A percentile compares a stretch with the other conserved stretches of the same genome.
Conservation (phyloP, 2,888 invertebrate species). For the Seladonia tumulorum region DNA sequence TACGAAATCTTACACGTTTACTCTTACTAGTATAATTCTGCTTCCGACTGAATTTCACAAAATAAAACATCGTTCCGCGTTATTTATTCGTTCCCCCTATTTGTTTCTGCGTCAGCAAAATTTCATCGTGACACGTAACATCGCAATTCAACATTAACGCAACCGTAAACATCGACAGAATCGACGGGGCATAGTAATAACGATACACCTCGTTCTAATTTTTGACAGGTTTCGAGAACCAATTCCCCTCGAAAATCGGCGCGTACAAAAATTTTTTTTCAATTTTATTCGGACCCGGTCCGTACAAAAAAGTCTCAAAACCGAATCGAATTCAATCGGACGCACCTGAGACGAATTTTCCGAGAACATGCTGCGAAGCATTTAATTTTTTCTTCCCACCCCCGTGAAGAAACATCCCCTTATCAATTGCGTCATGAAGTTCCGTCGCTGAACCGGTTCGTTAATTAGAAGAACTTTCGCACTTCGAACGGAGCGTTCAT, state of each 20-base stretch:
- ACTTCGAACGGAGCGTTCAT: neutral
- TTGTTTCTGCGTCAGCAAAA: neutral
- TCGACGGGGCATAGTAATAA: neutral
- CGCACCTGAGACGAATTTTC: neutral
- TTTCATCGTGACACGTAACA: neutral
- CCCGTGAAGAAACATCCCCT: neutral
- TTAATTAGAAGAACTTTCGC: neutral
- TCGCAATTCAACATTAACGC: too few species aligned
- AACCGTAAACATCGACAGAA: neutral
- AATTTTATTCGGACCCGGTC: neutral
- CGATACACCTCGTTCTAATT: neutral
- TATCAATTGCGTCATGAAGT: neutral
- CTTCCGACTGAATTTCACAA: neutral
- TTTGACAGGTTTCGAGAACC: neutral
- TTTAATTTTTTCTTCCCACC: neutral
- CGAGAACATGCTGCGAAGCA: neutral
- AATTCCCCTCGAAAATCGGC: neutral
- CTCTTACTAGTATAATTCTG: too few species aligned
- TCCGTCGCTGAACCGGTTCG: neutral
- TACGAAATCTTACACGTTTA: neutral
- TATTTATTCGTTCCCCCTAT: neutral
- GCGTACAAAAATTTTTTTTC: neutral
- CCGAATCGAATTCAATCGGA: neutral
- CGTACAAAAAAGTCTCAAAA: neutral
- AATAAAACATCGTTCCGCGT: neutral